phyloP scores from a whole-genome alignment of 1,140 invertebrate genomes.

The Panulirus ornatus region DNA sequence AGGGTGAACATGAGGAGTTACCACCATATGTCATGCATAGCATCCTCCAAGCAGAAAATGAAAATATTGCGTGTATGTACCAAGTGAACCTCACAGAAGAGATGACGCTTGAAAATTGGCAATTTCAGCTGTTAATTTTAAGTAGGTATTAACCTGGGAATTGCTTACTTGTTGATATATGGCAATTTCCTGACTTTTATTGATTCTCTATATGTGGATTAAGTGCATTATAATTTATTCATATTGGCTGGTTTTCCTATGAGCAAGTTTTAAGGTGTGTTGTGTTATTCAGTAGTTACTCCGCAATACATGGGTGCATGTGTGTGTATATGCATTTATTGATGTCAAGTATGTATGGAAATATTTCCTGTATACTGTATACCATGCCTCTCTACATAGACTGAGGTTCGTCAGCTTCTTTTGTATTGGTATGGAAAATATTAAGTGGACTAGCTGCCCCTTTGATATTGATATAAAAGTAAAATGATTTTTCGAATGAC shows the following conservation, averaged over 20 bases:
- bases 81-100: neutral
- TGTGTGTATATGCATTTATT: neutral
- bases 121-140: neutral
- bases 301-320: neutral
- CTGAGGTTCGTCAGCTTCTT: neutral
- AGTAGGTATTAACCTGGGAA: neutral
- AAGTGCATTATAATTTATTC: neutral
- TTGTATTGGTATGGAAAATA: too few species aligned
- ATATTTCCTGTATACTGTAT: neutral
- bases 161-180: neutral
- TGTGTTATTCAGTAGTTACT: neutral
- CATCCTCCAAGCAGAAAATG: neutral
- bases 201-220: neutral
- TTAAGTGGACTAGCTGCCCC: too few species aligned
- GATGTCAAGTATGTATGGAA: neutral
- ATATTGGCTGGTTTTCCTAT: neutral
- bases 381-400: neutral
- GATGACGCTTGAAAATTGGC: neutral
- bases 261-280: neutral
- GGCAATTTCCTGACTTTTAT: neutral
- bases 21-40: constrained; percentile 1
- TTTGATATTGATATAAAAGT: neutral
- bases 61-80: constrained; percentile 1
- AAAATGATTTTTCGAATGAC: neutral
- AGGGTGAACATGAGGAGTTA: constrained; percentile 9